Conservation (phyloP, 2,888 invertebrate species). For the Netelia melanura region DNA sequence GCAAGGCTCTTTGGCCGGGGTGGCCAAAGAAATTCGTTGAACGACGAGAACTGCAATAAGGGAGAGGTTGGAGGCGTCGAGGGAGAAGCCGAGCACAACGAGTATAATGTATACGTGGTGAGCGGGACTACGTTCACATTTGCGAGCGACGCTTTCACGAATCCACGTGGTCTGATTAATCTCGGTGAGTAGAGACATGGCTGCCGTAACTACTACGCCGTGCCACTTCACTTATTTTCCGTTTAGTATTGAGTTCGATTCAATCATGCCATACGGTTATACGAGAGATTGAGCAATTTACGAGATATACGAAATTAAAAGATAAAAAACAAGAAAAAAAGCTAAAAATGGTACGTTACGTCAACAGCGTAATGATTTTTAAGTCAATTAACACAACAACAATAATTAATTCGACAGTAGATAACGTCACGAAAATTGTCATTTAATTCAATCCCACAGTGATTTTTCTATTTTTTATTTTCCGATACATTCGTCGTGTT, state of each 20-base stretch:
- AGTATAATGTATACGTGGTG: slow-evolving; percentile 55
- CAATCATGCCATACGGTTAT: slow-evolving; percentile 46
- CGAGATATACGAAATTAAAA: neutral
- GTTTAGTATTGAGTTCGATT: slow-evolving; percentile 55
- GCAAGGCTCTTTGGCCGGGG: slow-evolving; percentile 36
- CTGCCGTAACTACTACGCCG: slow-evolving; percentile 39
- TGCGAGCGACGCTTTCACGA: slow-evolving; percentile 62
- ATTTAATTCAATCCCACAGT: neutral
- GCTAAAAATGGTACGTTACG: no score
- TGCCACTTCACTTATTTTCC: slow-evolving; percentile 45
- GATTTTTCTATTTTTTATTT: neutral
- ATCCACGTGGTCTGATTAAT: slow-evolving; percentile 75
- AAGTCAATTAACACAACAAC: no score
- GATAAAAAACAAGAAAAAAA: neutral
- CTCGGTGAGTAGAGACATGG: slow-evolving; percentile 70
- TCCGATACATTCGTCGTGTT: slow-evolving; percentile 1
- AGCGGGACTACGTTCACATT: slow-evolving; percentile 43
- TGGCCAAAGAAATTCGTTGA: slow-evolving; percentile 66
- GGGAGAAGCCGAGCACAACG: slow-evolving; percentile 47
- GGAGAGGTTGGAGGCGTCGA: slow-evolving; percentile 60
- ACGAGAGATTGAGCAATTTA: slow-evolving; percentile 54
- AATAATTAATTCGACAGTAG: no score
- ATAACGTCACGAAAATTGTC: no score
- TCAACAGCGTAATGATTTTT: no score
- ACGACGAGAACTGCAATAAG: slow-evolving; percentile 41